phyloP scores from a whole-genome alignment of 2,888 invertebrate species.

The Melieria omissa region DNA sequence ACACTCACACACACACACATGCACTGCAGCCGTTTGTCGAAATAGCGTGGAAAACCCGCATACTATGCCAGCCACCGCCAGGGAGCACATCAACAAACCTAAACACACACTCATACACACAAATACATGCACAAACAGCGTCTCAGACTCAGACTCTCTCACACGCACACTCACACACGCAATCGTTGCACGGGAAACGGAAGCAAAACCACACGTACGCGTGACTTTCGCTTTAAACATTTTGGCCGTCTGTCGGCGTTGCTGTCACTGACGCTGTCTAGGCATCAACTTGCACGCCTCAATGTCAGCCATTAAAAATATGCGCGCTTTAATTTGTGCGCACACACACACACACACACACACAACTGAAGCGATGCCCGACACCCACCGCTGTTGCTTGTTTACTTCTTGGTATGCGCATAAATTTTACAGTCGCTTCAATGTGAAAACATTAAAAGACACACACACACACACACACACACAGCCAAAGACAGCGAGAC shows the following conservation, averaged over 20 bases:
- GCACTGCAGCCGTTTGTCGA: background rate
- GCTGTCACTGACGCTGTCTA: too few relatives aligned
- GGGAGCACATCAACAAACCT: background rate
- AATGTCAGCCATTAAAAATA: slow-evolving; percentile 18
- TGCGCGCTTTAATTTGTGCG: background rate
- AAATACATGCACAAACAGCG: slow-evolving; percentile 14
- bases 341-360: too few relatives aligned
- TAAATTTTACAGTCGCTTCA: slow-evolving; percentile 14
- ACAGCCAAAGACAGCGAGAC: background rate
- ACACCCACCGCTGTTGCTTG: background rate
- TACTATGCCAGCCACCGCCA: too few relatives aligned
- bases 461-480: background rate
- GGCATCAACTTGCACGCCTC: background rate
- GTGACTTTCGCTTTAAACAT: slow-evolving; percentile 17
- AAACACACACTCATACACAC: background rate
- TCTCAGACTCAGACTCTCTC: background rate
- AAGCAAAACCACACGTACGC: slow-evolving; percentile 35
- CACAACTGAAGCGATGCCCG: too few relatives aligned
- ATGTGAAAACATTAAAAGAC: background rate
- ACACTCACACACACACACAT: slow-evolving; percentile 16
- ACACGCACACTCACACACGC: background rate
- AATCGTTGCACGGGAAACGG: slow-evolving; percentile 28
- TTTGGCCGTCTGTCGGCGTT: too few relatives aligned
- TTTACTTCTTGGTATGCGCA: slow-evolving; percentile 19
- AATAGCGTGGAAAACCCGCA: too few relatives aligned